phyloP scores from a whole-genome alignment of 2,797 vertebrate genomes.

The Danionella dracula region DNA sequence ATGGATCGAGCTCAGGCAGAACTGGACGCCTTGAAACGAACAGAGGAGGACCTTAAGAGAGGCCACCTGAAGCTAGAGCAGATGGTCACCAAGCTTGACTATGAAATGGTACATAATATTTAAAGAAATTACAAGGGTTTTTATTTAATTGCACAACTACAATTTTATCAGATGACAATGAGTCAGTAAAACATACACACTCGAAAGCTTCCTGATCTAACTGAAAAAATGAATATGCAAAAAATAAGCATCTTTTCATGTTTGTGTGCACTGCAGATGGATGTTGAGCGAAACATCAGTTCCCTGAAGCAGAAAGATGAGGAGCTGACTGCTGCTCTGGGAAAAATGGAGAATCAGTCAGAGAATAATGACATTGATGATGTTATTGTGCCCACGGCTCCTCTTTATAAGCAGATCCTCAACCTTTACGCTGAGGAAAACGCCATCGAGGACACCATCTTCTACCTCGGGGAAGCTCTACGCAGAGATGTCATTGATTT shows the following conservation, averaged over 20 bases:
- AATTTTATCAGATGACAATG: too few relatives aligned
- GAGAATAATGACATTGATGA: constrained; percentile 98
- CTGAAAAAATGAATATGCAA: too few relatives aligned
- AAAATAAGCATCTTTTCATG: too few relatives aligned
- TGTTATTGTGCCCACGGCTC: constrained; percentile 94
- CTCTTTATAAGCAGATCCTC: constrained; percentile 97
- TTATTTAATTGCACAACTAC: too few relatives aligned
- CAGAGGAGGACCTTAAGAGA: constrained; percentile 95
- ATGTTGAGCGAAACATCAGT: constrained; percentile 95
- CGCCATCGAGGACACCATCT: constrained; percentile 98
- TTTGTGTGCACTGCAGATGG: too few relatives aligned
- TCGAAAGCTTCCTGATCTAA: too few relatives aligned
- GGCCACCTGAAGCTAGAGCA: constrained; percentile 97
- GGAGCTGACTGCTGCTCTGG: constrained; percentile 91
- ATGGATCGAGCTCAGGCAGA: constrained; percentile 97
- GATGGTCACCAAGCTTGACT: constrained; percentile 92
- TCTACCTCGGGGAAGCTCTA: constrained; percentile 95
- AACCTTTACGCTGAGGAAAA: constrained; percentile 98
- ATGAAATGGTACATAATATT: constrained; percentile 99
- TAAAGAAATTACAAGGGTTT: too few relatives aligned
- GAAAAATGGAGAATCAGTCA: constrained; percentile 98
- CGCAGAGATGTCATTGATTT: constrained; percentile 94
- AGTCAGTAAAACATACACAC: too few relatives aligned
- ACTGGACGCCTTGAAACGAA: constrained; percentile 92
- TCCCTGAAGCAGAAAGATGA: constrained; percentile 95